Evolutionary conservation across 2,797 vertebrate species (phyloP).

Genomic region (Gallinago nigripennis): DNA sequence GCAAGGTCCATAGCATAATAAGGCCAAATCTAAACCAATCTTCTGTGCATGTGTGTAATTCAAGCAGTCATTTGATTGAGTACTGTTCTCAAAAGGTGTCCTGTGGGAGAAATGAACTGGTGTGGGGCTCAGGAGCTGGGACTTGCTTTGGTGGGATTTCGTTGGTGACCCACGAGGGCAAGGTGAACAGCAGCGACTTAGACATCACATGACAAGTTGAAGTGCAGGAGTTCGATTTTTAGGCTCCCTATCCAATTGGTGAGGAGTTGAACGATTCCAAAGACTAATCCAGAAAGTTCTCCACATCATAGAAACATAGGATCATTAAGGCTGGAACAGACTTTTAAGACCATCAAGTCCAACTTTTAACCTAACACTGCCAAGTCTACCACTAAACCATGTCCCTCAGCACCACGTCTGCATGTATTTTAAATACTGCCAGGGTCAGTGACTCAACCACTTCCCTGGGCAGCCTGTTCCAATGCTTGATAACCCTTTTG

Average conservation of each 20-base stretch:
- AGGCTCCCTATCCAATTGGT: neutral
- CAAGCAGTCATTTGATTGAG: neutral
- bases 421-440: neutral
- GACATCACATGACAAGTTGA: neutral
- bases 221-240: neutral
- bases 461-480: neutral
- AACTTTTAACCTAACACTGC: neutral
- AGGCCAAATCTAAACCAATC: neutral
- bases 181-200: neutral
- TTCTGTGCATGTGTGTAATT: neutral
- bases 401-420: neutral
- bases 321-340: neutral
- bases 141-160: neutral
- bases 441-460: neutral
- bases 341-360: neutral
- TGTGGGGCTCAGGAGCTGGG: neutral
- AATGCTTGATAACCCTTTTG: neutral
- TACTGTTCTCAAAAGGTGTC: neutral
- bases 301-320: neutral
- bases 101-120: neutral
- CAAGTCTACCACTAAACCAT: neutral
- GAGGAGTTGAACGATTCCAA: neutral
- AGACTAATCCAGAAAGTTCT: neutral
- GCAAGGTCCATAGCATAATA: neutral
- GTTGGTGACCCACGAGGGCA: rapidly evolving